phyloP scores from a whole-genome alignment of 2,797 vertebrate species.

The Falco columbarius region DNA sequence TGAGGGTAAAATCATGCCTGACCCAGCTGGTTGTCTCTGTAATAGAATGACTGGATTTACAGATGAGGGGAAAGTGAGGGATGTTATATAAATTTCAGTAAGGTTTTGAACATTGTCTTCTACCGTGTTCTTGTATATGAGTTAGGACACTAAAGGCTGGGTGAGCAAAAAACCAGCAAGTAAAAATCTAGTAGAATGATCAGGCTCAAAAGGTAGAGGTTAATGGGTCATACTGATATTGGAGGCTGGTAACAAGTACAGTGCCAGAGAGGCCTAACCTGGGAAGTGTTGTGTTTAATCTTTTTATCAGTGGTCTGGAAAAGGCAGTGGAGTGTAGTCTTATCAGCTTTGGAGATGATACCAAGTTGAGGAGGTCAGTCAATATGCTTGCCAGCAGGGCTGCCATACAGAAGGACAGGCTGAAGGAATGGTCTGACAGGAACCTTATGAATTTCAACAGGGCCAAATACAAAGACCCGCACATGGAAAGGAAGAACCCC shows the following conservation, averaged over 20 bases:
- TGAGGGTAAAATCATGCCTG: not conserved
- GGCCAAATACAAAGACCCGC: not conserved
- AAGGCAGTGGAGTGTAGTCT: not conserved
- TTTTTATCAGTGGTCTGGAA: not conserved
- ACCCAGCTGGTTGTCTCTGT: not conserved
- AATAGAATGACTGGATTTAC: not conserved
- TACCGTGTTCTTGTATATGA: rapidly evolving
- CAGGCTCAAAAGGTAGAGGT: not conserved
- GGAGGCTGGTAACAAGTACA: not conserved
- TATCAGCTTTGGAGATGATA: not conserved
- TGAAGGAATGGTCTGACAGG: not conserved
- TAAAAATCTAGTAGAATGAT: not conserved
- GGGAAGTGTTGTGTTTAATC: not conserved
- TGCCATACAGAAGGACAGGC: not conserved
- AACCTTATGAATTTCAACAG: not conserved
- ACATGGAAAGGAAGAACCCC: not conserved
- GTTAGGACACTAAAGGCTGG: not conserved
- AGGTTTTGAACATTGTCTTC: not conserved
- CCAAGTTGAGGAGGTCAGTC: not conserved
- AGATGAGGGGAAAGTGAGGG: not conserved
- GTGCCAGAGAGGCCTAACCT: not conserved
- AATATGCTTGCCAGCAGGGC: not conserved
- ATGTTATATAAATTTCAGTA: not conserved
- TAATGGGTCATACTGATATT: not conserved
- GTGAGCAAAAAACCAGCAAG: not conserved